phyloP scores from a whole-genome alignment of 2,113 vertebrate species.

The Ctenomys sociabilis region DNA sequence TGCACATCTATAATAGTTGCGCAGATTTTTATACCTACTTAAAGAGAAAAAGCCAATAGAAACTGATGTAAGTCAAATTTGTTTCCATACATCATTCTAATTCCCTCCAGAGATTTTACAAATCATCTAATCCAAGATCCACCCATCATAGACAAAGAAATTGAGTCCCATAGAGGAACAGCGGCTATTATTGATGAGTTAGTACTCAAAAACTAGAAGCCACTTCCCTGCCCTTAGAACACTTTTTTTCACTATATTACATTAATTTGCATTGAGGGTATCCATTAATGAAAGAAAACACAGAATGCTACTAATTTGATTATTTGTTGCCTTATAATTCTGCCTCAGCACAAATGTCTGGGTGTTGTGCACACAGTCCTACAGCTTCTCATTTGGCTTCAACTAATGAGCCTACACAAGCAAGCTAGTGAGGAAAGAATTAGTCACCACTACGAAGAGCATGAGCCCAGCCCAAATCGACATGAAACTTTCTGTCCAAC shows the following conservation, averaged over 20 bases:
- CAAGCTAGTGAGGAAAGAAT: neutral
- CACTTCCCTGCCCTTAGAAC: neutral
- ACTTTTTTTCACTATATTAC: neutral
- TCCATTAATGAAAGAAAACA: neutral
- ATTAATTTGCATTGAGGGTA: neutral
- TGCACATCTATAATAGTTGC: neutral
- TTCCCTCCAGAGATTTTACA: neutral
- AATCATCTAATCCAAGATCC: neutral
- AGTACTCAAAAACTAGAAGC: constrained; percentile 6
- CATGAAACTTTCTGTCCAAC: neutral
- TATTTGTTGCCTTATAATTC: neutral
- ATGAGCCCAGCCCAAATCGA: neutral
- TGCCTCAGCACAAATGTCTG: neutral
- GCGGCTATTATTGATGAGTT: neutral
- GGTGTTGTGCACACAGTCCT: neutral
- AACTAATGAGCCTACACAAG: neutral
- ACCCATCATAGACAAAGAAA: neutral
- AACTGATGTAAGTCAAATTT: constrained; percentile 18
- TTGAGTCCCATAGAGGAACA: neutral
- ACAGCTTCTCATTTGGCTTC: neutral
- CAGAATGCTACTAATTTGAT: neutral
- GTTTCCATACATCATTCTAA: neutral
- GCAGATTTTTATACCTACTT: constrained; percentile 14
- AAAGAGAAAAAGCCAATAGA: neutral
- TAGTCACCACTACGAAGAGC: neutral